Percentiles rank a stretch among this genome's conserved stretches.
phyloP scores from a whole-genome alignment of 1,140 invertebrate species.

The Probaryconus sp. region DNA sequence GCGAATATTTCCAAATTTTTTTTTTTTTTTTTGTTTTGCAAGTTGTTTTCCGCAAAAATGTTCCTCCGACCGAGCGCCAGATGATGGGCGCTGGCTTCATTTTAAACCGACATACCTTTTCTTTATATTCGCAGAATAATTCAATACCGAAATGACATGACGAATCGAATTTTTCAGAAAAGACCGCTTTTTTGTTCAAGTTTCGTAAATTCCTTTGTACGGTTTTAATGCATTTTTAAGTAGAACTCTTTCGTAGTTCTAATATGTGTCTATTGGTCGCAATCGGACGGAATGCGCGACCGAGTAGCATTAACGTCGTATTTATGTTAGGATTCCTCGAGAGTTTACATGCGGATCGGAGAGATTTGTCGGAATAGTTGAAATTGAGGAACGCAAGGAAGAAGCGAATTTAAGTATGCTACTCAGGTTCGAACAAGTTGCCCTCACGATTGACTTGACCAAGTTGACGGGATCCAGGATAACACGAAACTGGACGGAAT shows the following conservation, averaged over 20 bases:
- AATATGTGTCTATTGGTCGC: slow-evolving; percentile 33
- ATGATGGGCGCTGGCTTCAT: slow-evolving; percentile 4
- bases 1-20: too few species aligned
- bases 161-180: slow-evolving; percentile 31
- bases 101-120: slow-evolving; percentile 29
- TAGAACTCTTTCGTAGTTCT: slow-evolving; percentile 4
- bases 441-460: slow-evolving; percentile 27
- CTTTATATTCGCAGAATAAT: slow-evolving; percentile 44
- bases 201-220: slow-evolving; percentile 23
- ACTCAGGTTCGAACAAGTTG: slow-evolving; percentile 38
- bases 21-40: too few species aligned
- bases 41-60: too few species aligned
- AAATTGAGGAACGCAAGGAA: slow-evolving; percentile 29
- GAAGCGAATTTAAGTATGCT: slow-evolving; percentile 42
- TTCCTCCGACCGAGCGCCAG: too few species aligned
- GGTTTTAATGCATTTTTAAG: slow-evolving; percentile 41
- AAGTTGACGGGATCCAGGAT: slow-evolving; percentile 3
- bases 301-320: slow-evolving; percentile 32
- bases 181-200: slow-evolving; percentile 20
- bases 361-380: slow-evolving; percentile 40
- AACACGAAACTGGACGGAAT: slow-evolving; percentile 9
- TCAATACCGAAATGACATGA: slow-evolving; percentile 35
- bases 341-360: slow-evolving; percentile 22
- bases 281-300: slow-evolving; percentile 4
- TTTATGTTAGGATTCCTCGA: slow-evolving; percentile 39